A percentile compares a stretch with the other conserved stretches of the same genome.
phyloP scores from a whole-genome alignment of 2,113 vertebrate genomes.

The Merops nubicus region DNA sequence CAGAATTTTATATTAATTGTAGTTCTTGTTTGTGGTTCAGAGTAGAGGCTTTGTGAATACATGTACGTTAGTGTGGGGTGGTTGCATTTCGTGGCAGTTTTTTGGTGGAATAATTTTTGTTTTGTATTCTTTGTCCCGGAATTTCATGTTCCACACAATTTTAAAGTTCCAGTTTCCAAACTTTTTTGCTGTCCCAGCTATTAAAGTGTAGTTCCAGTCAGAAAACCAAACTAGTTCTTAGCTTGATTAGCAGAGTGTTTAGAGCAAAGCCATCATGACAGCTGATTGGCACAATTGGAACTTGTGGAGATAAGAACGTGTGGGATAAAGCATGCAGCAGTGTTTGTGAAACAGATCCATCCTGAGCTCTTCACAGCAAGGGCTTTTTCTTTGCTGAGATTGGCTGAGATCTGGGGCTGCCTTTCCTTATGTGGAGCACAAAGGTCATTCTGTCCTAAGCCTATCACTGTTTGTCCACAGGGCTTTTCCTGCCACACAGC shows the following conservation, averaged over 20 bases:
- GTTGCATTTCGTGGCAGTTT: background rate
- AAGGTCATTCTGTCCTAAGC: background rate
- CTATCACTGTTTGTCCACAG: background rate
- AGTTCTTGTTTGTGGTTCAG: background rate
- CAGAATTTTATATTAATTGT: background rate
- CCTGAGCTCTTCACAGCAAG: background rate
- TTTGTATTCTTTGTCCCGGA: background rate
- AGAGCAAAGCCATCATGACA: background rate
- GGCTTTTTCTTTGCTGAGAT: background rate
- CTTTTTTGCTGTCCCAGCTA: background rate
- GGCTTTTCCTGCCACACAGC: background rate
- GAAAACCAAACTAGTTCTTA: background rate
- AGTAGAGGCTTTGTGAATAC: background rate
- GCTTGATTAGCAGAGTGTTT: background rate
- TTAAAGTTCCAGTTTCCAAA: background rate
- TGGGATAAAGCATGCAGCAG: background rate
- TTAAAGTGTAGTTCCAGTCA: background rate
- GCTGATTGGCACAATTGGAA: background rate
- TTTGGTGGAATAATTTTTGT: background rate
- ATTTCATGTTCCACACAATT: accelerated
- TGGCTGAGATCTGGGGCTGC: background rate
- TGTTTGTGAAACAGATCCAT: background rate
- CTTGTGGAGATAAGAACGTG: background rate
- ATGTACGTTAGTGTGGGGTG: background rate
- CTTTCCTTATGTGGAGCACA: background rate